These are phyloP conservation scores for Drosophila kokeensis DNA, from an alignment of 2,888 invertebrate species.

Conservation along the genomic window DNA sequence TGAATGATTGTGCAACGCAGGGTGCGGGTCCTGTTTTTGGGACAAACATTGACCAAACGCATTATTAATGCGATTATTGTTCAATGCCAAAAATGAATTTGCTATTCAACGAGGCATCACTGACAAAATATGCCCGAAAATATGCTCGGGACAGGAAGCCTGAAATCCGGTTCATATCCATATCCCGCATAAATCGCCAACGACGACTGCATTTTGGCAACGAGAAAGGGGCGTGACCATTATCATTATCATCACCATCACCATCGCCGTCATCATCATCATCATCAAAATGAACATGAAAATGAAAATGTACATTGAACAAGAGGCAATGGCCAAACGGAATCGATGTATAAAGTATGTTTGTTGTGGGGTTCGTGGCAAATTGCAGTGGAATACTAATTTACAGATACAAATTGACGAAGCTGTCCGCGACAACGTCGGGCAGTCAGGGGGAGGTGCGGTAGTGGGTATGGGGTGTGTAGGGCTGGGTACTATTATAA, in stretches of 20 bases:
- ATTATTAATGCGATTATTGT: constrained; percentile 75
- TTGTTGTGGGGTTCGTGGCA: constrained; percentile 65
- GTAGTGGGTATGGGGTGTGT: neutral
- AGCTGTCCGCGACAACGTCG: constrained; percentile 54
- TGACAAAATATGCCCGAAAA: constrained; percentile 42
- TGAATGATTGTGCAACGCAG: neutral
- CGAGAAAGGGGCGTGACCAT: constrained; percentile 23
- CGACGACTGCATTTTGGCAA: constrained; percentile 35
- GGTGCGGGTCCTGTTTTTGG: constrained; percentile 34
- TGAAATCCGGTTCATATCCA: constrained; percentile 38
- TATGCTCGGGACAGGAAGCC: constrained; percentile 32
- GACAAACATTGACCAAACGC: constrained; percentile 35
- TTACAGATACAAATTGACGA: constrained; percentile 78
- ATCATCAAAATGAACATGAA: constrained; percentile 40
- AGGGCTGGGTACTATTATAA: constrained; percentile 16
- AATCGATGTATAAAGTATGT: constrained; percentile 66
- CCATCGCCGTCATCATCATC: constrained; percentile 14
- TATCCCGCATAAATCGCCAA: constrained; percentile 63
- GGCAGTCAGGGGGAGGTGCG: constrained; percentile 35
- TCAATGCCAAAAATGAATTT: constrained; percentile 58
- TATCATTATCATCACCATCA: constrained; percentile 21
- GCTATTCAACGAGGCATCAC: constrained; percentile 59
- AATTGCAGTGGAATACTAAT: constrained; percentile 81
- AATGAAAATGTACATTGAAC: constrained; percentile 19
- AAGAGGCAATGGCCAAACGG: constrained; percentile 34